These are phyloP conservation scores for Diplosoma virens DNA, from an alignment of 23 tunicate genomes.

Conservation along the genomic window DNA sequence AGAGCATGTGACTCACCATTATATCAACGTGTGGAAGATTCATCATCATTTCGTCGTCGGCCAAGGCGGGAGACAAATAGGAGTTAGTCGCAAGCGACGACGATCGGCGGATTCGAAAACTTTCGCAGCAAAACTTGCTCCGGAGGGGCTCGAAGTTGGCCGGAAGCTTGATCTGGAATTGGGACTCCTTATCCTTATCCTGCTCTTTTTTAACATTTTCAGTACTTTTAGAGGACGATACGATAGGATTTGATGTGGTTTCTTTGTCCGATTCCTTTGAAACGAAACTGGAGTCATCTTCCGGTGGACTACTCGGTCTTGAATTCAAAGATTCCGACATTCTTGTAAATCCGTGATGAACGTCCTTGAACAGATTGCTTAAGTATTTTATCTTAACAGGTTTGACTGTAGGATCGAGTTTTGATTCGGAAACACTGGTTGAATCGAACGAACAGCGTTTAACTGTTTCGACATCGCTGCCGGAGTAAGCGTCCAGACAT, in stretches of 20 bases:
- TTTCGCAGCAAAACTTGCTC: slow-evolving; percentile 58
- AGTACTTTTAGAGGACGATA: too few relatives aligned
- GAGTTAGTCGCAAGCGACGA: slow-evolving; percentile 54
- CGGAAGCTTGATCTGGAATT: slow-evolving; percentile 54
- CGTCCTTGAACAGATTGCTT: slow-evolving; percentile 54
- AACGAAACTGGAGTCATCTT: slow-evolving; percentile 48
- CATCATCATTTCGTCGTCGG: slow-evolving; percentile 49
- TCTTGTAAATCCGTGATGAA: slow-evolving; percentile 50
- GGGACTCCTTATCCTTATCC: too few relatives aligned
- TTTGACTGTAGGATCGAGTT: slow-evolving; percentile 16
- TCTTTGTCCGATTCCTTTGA: background rate
- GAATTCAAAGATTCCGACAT: too few relatives aligned
- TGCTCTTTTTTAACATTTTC: too few relatives aligned
- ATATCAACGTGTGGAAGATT: slow-evolving; percentile 62
- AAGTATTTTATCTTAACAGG: slow-evolving; percentile 34
- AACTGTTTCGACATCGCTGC: slow-evolving; percentile 37
- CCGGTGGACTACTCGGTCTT: too few relatives aligned
- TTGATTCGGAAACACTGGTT: background rate
- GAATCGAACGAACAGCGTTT: slow-evolving; percentile 7
- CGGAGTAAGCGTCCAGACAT: slow-evolving; percentile 62
- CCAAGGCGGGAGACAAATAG: slow-evolving; percentile 70
- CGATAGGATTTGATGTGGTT: background rate
- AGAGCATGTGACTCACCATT: slow-evolving; percentile 51
- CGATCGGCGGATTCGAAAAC: slow-evolving; percentile 35
- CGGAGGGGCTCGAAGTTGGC: slow-evolving; percentile 47